phyloP scores from a whole-genome alignment of 2,113 vertebrate species.

The Dermatemys mawii region DNA sequence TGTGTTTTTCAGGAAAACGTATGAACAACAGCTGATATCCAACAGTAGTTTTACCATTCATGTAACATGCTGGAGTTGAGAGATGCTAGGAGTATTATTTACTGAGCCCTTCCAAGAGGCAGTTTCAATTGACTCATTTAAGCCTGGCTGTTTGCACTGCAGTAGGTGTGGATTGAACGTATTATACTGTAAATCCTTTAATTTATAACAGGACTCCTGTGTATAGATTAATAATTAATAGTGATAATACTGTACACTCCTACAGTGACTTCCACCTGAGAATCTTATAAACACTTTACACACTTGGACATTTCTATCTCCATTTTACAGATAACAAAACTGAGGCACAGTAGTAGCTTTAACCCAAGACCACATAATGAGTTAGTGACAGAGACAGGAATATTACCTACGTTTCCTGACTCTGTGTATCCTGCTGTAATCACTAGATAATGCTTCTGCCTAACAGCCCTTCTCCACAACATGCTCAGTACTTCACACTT shows the following conservation, averaged over 20 bases:
- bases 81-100: fast-evolving
- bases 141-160: not conserved
- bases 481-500: not conserved
- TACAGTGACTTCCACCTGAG: not conserved
- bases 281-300: not conserved
- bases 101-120: not conserved
- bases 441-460: not conserved
- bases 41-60: not conserved
- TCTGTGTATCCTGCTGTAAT: not conserved
- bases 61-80: not conserved
- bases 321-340: not conserved
- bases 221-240: not conserved
- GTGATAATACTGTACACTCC: not conserved
- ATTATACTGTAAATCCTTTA: not conserved
- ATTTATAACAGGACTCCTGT: not conserved
- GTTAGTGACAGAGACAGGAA: not conserved
- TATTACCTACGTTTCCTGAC: not conserved
- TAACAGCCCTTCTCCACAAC: not conserved
- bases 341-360: not conserved
- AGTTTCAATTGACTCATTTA: not conserved
- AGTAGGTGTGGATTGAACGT: not conserved
- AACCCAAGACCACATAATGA: not conserved
- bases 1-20: not conserved
- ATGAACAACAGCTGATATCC: fast-evolving
- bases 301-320: not conserved